Conservation (phyloP, 2,888 invertebrate genomes). For the Periphyllus acericola region DNA sequence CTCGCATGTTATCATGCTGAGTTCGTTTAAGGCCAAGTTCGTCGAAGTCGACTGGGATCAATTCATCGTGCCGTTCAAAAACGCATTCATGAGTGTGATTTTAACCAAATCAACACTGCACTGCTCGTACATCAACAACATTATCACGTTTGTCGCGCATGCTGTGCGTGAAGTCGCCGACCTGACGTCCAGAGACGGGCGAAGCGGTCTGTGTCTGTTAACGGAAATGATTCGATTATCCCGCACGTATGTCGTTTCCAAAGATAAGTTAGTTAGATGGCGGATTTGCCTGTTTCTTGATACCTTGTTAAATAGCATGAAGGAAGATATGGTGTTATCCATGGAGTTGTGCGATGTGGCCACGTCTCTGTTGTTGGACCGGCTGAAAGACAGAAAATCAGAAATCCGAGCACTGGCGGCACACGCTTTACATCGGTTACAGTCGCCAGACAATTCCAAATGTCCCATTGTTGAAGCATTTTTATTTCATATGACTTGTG, state of each 20-base stretch:
- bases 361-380: background rate
- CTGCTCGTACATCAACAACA: constrained; percentile 15
- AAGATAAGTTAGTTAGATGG: constrained; percentile 23
- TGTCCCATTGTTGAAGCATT: constrained; percentile 30
- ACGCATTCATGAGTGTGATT: background rate
- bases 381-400: constrained; percentile 36
- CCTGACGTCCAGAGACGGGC: background rate
- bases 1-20: constrained; percentile 2
- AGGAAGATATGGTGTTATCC: constrained; percentile 9
- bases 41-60: background rate
- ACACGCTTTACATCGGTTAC: constrained; percentile 33
- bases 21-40: constrained; percentile 14
- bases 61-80: background rate
- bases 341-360: constrained; percentile 41
- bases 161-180: background rate
- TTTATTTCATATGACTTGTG: constrained; percentile 49
- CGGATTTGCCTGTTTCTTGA: constrained; percentile 44
- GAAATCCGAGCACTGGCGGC: constrained; percentile 45
- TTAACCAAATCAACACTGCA: background rate
- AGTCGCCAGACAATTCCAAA: constrained; percentile 1
- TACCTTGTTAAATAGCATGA: constrained; percentile 27
- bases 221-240: constrained; percentile 3
- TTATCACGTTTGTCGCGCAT: constrained; percentile 45
- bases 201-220: constrained; percentile 32
- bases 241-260: background rate